phyloP scores from a whole-genome alignment of 1,140 invertebrate species.

The Mylabris phalerata region DNA sequence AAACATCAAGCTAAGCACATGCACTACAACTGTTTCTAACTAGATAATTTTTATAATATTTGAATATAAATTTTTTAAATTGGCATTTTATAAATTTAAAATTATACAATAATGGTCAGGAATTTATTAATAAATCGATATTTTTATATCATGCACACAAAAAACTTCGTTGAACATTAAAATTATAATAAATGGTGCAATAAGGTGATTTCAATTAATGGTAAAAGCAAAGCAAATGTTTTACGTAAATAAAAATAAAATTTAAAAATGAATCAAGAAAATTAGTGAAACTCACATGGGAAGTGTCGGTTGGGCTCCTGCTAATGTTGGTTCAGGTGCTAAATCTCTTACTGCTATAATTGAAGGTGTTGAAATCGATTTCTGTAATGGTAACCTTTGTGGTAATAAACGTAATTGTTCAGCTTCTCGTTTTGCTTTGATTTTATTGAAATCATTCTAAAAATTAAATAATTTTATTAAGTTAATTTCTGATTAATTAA shows the following conservation, averaged over 20 bases:
- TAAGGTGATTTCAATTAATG: not conserved
- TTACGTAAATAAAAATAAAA: no score
- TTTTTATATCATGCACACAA: not conserved
- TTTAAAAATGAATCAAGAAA: no score
- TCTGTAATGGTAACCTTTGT: slow-evolving; percentile 73
- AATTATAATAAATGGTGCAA: no score
- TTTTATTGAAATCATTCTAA: slow-evolving; percentile 50
- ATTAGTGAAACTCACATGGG: slow-evolving; percentile 41
- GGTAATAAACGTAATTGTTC: slow-evolving; percentile 55
- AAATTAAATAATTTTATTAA: slow-evolving; percentile 7
- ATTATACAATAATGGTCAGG: no score
- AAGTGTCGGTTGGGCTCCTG: slow-evolving; percentile 42
- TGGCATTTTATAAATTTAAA: no score
- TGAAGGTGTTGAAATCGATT: slow-evolving; percentile 85
- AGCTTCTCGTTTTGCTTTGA: slow-evolving; percentile 52
- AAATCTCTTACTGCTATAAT: slow-evolving; percentile 63
- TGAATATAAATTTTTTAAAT: not conserved
- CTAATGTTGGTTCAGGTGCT: slow-evolving; percentile 35
- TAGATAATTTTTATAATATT: slow-evolving; percentile 2
- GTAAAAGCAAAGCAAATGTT: not conserved
- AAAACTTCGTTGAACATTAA: not conserved
- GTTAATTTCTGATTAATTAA: not conserved
- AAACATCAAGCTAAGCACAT: slow-evolving; percentile 44
- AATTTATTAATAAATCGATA: not conserved
- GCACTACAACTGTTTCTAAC: slow-evolving; percentile 35